Conservation (phyloP, 1,140 invertebrate genomes). For the Euura lappo region DNA sequence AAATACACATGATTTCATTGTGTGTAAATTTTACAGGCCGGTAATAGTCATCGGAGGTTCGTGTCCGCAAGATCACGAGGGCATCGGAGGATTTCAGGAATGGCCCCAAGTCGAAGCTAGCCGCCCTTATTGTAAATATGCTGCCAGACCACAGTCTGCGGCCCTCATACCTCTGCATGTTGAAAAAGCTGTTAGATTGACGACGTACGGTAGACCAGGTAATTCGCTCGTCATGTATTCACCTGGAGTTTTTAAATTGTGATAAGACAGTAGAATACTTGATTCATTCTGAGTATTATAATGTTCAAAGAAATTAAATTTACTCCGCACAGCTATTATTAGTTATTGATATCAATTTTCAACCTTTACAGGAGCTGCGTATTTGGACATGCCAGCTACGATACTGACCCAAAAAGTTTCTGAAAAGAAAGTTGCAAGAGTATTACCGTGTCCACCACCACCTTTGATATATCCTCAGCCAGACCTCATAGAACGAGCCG, state of each 20-base stretch:
- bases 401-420: conserved; percentile 66
- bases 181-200: conserved; percentile 87
- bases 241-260: not conserved
- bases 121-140: conserved; percentile 88
- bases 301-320: too few relatives aligned
- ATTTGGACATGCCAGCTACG: conserved; percentile 91
- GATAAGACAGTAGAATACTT: too few relatives aligned
- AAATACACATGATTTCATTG: too few relatives aligned
- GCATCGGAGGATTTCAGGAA: conserved; percentile 95
- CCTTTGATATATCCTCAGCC: conserved; percentile 75
- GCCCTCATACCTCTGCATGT: conserved; percentile 87
- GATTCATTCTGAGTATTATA: too few relatives aligned
- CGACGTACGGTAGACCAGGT: conserved; percentile 87
- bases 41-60: conserved; percentile 90
- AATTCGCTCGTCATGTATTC: not conserved
- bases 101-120: conserved; percentile 88
- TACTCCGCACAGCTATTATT: too few relatives aligned
- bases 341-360: too few relatives aligned
- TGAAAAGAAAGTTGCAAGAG: conserved; percentile 52
- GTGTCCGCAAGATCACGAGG: conserved; percentile 89
- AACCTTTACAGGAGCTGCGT: conserved; percentile 69
- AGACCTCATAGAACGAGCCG: conserved; percentile 70
- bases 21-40: conserved; percentile 68
- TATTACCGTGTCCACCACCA: conserved; percentile 62
- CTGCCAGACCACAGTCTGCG: conserved; percentile 82